Conservation (phyloP, 2,113 vertebrate species). For the Corythoichthys intestinalis region DNA sequence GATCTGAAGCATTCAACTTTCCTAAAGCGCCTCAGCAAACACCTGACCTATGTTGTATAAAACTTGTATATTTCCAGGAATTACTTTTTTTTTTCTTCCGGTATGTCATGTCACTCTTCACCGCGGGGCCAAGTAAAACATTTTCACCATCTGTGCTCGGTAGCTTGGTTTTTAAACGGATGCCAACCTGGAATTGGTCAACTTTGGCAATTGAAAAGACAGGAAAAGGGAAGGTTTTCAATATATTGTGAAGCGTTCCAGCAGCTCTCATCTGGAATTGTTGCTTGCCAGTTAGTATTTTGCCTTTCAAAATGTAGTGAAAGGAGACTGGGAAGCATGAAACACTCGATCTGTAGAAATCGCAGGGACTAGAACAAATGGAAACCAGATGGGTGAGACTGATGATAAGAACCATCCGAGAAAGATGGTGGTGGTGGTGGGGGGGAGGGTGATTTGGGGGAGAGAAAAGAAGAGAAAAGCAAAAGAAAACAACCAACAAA, state of each 20-base stretch:
- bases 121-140: conserved; percentile 34
- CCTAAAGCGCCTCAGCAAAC: not conserved
- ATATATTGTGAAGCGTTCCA: not conserved
- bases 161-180: not conserved
- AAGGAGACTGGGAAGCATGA: not conserved
- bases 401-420: conserved; percentile 46
- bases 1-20: not conserved
- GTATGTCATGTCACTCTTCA: conserved; percentile 2
- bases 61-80: conserved; percentile 11
- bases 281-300: not conserved
- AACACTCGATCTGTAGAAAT: not conserved
- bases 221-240: not conserved
- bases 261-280: conserved; percentile 1
- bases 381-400: conserved; percentile 57
- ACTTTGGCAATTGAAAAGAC: not conserved
- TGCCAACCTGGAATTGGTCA: not conserved
- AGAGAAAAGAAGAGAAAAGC: conserved; percentile 6
- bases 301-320: conserved; percentile 1
- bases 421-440: not conserved
- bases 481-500: not conserved
- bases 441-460: not conserved
- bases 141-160: conserved; percentile 31
- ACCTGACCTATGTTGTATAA: not conserved
- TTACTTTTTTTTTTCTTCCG: conserved; percentile 12
- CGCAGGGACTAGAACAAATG: conserved; percentile 28